These are phyloP conservation scores for Gouania willdenowi DNA, from an alignment of 2,797 vertebrate genomes.

Conservation along the genomic window DNA sequence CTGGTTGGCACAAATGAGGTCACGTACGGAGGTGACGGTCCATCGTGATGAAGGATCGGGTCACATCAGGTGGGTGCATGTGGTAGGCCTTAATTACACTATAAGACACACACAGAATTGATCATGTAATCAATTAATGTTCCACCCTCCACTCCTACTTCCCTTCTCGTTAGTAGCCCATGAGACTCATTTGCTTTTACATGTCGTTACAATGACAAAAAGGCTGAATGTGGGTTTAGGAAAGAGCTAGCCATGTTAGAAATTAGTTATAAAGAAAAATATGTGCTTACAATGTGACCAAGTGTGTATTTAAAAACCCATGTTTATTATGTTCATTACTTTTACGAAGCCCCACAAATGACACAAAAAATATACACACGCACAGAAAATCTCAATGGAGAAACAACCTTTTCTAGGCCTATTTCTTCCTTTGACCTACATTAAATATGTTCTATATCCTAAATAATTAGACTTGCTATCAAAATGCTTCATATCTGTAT, in stretches of 20 bases:
- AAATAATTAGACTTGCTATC: no score
- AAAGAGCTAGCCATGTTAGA: conserved; percentile 54
- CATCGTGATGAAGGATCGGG: conserved; percentile 49
- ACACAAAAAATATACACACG: conserved; percentile 11
- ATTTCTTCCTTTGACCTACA: conserved; percentile 29
- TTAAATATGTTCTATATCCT: conserved; percentile 8
- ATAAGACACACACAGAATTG: conserved; percentile 62
- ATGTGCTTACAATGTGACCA: conserved; percentile 14
- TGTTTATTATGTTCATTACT: conserved; percentile 28
- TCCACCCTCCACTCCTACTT: no score
- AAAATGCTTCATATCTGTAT: not conserved
- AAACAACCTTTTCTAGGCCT: conserved; percentile 28
- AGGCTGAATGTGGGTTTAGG: conserved; percentile 35
- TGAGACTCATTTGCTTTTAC: conserved; percentile 66
- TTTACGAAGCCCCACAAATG: conserved; percentile 10
- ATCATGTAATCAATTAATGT: conserved; percentile 73
- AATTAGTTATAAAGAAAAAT: no score
- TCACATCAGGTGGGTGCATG: conserved; percentile 54
- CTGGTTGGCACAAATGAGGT: conserved; percentile 31
- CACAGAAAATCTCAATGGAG: conserved; percentile 13
- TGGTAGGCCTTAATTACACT: conserved; percentile 65
- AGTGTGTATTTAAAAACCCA: conserved; percentile 19
- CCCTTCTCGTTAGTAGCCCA: conserved; percentile 50
- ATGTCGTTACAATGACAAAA: conserved; percentile 72
- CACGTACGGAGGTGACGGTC: conserved; percentile 27